Evolutionary conservation across 92 coral and sea anemone species (phyloP).

Genomic region (Parazoanthus swiftii): DNA sequence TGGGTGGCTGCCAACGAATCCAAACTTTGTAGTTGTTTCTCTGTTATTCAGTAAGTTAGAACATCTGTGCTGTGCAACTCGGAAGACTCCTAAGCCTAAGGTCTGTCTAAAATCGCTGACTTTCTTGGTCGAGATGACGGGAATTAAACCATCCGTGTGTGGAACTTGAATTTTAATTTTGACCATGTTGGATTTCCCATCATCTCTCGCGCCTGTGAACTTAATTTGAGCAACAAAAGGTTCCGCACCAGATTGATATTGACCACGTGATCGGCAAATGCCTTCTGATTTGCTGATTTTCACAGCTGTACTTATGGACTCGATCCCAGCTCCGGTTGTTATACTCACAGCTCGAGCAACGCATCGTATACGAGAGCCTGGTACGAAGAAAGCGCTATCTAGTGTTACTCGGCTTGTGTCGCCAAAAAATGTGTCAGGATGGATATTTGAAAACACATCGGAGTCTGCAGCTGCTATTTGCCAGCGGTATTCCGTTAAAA

Average conservation of each 20-base stretch:
- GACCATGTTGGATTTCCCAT: constrained; percentile 83
- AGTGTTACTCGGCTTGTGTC: constrained; percentile 74
- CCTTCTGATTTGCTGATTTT: constrained; percentile 72
- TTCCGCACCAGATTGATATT: constrained; percentile 82
- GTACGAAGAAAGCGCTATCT: constrained; percentile 82
- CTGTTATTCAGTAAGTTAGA: constrained; percentile 74
- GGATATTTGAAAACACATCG: constrained; percentile 57
- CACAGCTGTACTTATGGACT: constrained; percentile 72
- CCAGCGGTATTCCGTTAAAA: constrained; percentile 87
- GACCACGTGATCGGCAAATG: constrained; percentile 76
- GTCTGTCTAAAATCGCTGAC: constrained; percentile 68
- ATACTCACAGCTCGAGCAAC: constrained; percentile 84
- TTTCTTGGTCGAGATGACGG: constrained; percentile 82
- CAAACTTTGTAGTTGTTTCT: constrained; percentile 77
- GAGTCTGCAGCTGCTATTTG: constrained; percentile 63
- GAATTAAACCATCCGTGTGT: constrained; percentile 91
- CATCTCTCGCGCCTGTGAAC: constrained; percentile 81
- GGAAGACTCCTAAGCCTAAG: constrained; percentile 75
- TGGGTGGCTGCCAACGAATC: constrained; percentile 65
- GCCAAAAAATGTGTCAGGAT: constrained; percentile 82
- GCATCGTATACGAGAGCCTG: constrained; percentile 88
- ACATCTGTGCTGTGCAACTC: constrained; percentile 87
- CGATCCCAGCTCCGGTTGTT: constrained; percentile 82
- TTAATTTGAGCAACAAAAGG: constrained; percentile 81
- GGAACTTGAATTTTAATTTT: constrained; percentile 82